A percentile compares a stretch with the other conserved stretches of the same genome.
These are phyloP conservation scores for Mus spretus DNA, from an alignment of 2,797 vertebrate species.

Conservation along the genomic window DNA sequence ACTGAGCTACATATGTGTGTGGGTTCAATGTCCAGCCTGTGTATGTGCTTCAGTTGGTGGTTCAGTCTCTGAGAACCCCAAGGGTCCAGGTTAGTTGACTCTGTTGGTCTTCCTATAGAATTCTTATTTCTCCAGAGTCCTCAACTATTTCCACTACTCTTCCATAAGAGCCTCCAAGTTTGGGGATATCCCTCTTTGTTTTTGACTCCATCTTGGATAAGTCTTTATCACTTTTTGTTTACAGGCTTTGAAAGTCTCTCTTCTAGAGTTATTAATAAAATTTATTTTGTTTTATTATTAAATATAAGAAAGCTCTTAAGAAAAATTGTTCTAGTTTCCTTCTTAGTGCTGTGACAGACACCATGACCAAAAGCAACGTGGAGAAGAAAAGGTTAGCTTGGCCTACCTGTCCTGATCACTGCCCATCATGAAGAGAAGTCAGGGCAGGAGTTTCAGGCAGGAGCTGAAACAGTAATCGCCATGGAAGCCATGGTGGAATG, in stretches of 20 bases:
- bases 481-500: too few relatives aligned
- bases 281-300: not conserved
- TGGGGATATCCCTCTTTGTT: not conserved
- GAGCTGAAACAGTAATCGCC: not conserved
- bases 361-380: not conserved
- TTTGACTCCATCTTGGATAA: not conserved
- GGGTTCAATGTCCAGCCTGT: not conserved
- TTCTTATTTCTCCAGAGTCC: not conserved
- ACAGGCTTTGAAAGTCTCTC: not conserved
- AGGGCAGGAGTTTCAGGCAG: not conserved
- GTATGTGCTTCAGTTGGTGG: not conserved
- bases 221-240: not conserved
- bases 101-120: not conserved
- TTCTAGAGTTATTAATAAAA: not conserved
- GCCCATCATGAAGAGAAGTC: not conserved
- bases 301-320: not conserved
- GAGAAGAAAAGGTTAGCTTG: not conserved
- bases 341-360: not conserved
- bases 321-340: not conserved
- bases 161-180: not conserved
- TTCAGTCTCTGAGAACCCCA: not conserved
- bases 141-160: not conserved
- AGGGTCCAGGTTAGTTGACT: not conserved
- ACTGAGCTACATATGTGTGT: not conserved
- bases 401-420: not conserved